Evolutionary conservation across 2,113 vertebrate species (phyloP).

Genomic region (Orycteropus afer): DNA sequence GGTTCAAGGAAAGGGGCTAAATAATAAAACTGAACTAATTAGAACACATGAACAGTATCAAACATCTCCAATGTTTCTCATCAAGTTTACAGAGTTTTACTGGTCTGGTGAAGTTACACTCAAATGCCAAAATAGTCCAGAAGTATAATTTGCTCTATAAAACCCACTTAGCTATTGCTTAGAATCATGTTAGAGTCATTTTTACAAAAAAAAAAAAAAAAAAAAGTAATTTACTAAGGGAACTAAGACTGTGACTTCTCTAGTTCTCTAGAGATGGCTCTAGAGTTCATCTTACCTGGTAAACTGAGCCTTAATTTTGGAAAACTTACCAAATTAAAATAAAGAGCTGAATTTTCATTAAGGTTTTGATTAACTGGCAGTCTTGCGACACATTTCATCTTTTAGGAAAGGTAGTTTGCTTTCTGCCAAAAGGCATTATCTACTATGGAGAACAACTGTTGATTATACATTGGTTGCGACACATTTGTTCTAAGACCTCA

Average conservation of each 20-base stretch:
- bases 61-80: constrained; percentile 52
- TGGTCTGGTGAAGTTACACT: constrained; percentile 28
- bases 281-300: neutral
- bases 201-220: constrained; percentile 57
- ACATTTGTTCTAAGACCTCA: neutral
- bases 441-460: neutral
- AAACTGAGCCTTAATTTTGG: neutral
- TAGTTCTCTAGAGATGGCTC: neutral
- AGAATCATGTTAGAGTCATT: neutral
- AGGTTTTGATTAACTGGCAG: constrained; percentile 20
- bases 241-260: neutral
- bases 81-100: constrained; percentile 67
- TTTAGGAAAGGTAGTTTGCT: neutral
- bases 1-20: constrained; percentile 50
- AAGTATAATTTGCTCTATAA: constrained; percentile 28
- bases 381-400: neutral
- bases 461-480: neutral
- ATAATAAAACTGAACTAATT: constrained; percentile 62
- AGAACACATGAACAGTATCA: constrained; percentile 49
- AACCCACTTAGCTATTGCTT: constrained; percentile 13
- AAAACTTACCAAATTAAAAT: constrained; percentile 33
- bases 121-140: constrained; percentile 33
- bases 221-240: constrained; percentile 28
- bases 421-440: neutral
- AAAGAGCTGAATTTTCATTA: constrained; percentile 17